Evolutionary conservation across 2,888 invertebrate species (phyloP), one percentile per base, ranked within the genome.

Genomic region (Anoplius nigerrimus): DNA sequence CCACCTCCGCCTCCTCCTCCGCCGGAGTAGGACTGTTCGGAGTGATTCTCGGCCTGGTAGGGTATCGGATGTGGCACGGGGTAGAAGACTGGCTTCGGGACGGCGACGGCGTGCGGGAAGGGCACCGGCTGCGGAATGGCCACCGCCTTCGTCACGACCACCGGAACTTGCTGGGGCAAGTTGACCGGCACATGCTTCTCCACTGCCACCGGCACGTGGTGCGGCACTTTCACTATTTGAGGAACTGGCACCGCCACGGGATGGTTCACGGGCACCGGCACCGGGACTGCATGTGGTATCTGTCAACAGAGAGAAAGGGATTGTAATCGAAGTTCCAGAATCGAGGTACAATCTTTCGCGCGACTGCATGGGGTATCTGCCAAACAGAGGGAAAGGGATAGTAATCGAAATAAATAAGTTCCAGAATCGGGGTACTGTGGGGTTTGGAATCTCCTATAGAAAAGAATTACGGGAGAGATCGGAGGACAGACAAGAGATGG

Each of bases 151-250:
- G 86, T 86, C 66, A 86, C 65, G 34, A 84, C 72, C 58, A 87
- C 62, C 45, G 86, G 86, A 69, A 87, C 84, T 68, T 88, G 88
- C 70, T 88, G 88, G 59, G 81, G 87, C 66, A 87, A 76, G 75
- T 84, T 84, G 42, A 86, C 80, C 27, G 87, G 87, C 42, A 86
- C 72, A 24, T 84, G 83, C 80, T 80, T 86, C 45, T 82, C 80
- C 42, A 87, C 79, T 66, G 85, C 84, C 42, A 86, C 72, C 15
- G 88, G 88, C 69, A 88, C 85, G 75, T 87, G 87, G 73, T 88
- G 85, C 58, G 86, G 87, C 16, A 88, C 86, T 86, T 87, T 87
- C 82, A 88, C 87, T 79, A 88, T 84, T 72, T 88, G 87, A 65
- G 88, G 85, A 62, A 88, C 87, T 51, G 87, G 88, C 67, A 88